phyloP scores from a whole-genome alignment of 2,113 vertebrate genomes.

The Elachura formosa region DNA sequence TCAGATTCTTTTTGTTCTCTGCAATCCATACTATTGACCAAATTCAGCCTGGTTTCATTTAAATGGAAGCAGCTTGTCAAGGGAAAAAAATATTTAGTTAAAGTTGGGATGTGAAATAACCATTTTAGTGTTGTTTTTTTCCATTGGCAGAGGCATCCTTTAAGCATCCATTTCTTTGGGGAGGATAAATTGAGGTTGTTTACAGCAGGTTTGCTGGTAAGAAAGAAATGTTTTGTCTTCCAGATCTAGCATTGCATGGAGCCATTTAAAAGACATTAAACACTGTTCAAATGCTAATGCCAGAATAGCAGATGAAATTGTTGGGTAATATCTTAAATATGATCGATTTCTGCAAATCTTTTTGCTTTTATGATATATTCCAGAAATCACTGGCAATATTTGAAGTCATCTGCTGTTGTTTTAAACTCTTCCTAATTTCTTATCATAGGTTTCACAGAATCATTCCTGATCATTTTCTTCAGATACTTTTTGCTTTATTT shows the following conservation, averaged over 20 bases:
- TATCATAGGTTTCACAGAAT: background rate
- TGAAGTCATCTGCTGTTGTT: constrained; percentile 3
- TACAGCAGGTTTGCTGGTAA: constrained; percentile 30
- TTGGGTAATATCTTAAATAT: constrained; percentile 17
- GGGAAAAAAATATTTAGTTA: constrained; percentile 66
- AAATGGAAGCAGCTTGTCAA: constrained; percentile 68
- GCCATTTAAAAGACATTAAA: constrained; percentile 65
- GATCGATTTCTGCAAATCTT: constrained; percentile 2
- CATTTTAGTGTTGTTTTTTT: constrained; percentile 28
- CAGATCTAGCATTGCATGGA: background rate
- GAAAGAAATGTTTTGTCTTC: constrained; percentile 29
- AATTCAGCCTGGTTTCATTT: constrained; percentile 65
- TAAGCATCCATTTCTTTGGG: constrained; percentile 69
- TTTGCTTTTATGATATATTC: background rate
- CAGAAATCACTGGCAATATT: background rate
- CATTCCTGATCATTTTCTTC: background rate
- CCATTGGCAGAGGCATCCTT: constrained; percentile 65
- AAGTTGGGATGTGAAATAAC: constrained; percentile 57
- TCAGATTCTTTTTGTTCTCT: constrained; percentile 66
- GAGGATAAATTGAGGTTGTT: constrained; percentile 49
- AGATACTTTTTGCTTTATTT: background rate
- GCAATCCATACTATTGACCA: constrained; percentile 77
- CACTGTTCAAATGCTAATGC: constrained; percentile 56
- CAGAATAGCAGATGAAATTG: constrained; percentile 28
- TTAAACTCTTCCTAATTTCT: background rate